A percentile compares a stretch with the other conserved stretches of the same genome.
Evolutionary conservation across 2,113 vertebrate genomes (phyloP).

Genomic region (Anoplopoma fimbria): DNA sequence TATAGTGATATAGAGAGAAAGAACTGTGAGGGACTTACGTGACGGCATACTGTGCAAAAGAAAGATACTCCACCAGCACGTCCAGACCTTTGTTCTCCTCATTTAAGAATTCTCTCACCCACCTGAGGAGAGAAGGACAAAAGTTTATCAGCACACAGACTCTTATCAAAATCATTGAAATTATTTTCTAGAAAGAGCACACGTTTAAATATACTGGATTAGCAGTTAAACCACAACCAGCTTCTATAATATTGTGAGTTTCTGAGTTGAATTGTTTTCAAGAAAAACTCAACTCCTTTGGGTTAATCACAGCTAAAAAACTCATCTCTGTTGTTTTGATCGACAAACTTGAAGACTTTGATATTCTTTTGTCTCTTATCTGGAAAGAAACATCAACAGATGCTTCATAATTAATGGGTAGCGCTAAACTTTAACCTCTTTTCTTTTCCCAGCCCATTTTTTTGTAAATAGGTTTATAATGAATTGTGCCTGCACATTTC

Average conservation of each 20-base stretch:
- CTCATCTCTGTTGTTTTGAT: background rate
- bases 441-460: background rate
- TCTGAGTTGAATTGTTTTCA: background rate
- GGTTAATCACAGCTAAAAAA: background rate
- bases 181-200: background rate
- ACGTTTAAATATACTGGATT: background rate
- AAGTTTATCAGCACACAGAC: background rate
- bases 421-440: background rate
- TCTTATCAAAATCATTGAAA: background rate
- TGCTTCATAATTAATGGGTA: background rate
- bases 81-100: conserved; percentile 98
- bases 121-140: conserved; percentile 82
- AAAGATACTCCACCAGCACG: conserved; percentile 97
- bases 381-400: background rate
- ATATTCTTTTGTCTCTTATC: background rate
- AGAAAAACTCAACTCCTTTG: background rate
- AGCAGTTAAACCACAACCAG: background rate
- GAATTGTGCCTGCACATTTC: background rate
- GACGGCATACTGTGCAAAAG: conserved; percentile 98
- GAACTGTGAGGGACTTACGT: conserved; percentile 88
- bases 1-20: conserved; percentile 16
- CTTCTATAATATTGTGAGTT: background rate
- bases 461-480: background rate
- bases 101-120: conserved; percentile 98
- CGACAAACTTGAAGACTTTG: background rate